phyloP scores from a whole-genome alignment of 2,797 vertebrate species.

The Novumbra hubbsi region DNA sequence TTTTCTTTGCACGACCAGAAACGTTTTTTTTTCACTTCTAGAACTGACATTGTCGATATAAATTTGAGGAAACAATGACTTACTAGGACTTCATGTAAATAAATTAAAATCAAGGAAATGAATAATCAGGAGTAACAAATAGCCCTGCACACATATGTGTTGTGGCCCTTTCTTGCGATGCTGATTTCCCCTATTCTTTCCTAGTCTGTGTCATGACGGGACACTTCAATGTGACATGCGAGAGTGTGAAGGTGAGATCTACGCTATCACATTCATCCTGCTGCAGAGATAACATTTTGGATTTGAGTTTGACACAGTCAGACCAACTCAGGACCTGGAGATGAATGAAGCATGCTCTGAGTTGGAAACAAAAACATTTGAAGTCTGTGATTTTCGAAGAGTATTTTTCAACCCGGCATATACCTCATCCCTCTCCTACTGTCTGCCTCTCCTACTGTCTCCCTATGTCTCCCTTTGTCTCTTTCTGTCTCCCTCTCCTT shows the following conservation, averaged over 20 bases:
- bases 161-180: neutral
- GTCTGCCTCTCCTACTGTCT: neutral
- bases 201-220: slow-evolving; percentile 76
- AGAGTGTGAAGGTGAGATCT: slow-evolving; percentile 75
- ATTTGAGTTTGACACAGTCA: neutral
- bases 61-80: too few species aligned
- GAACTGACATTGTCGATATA: too few species aligned
- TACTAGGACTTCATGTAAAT: neutral
- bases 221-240: slow-evolving; percentile 72
- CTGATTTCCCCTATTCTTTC: slow-evolving; percentile 17
- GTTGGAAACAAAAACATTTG: too few species aligned
- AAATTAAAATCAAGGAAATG: neutral
- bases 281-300: neutral
- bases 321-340: too few species aligned
- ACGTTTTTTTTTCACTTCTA: too few species aligned
- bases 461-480: neutral
- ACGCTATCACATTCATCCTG: neutral
- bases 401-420: neutral
- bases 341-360: too few species aligned
- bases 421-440: neutral
- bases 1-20: neutral
- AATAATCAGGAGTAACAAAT: neutral
- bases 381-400: too few species aligned
- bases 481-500: neutral
- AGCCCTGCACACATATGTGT: neutral